These are phyloP conservation scores for Melanerpes formicivorus DNA, from an alignment of 2,113 vertebrate genomes.

Conservation along the genomic window DNA sequence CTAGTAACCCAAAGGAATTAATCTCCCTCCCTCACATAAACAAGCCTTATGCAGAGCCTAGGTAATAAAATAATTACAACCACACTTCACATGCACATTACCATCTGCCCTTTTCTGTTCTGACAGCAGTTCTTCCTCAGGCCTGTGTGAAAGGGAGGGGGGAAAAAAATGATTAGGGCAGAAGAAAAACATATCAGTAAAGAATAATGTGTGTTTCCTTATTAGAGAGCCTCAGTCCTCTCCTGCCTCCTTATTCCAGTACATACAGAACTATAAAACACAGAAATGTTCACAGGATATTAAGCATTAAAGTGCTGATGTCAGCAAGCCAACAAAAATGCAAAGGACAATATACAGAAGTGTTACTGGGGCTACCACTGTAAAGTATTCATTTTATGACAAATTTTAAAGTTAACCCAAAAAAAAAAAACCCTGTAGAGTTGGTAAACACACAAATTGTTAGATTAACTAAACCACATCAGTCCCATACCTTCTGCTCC, in stretches of 20 bases:
- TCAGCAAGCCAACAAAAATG: constrained; percentile 63
- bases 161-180: neutral
- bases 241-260: neutral
- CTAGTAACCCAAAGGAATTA: constrained; percentile 40
- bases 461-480: constrained; percentile 6
- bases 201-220: constrained; percentile 29
- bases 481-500: neutral
- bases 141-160: constrained; percentile 5
- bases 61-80: constrained; percentile 59
- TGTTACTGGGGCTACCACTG: neutral
- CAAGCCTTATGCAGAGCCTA: constrained; percentile 20
- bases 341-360: constrained; percentile 43
- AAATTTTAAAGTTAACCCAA: constrained; percentile 10
- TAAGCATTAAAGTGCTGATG: constrained; percentile 39
- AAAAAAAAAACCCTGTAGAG: neutral
- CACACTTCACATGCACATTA: constrained; percentile 20
- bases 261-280: constrained; percentile 38
- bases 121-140: constrained; percentile 24
- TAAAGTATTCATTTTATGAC: constrained; percentile 1
- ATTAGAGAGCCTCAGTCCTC: neutral
- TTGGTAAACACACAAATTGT: neutral
- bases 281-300: constrained; percentile 55
- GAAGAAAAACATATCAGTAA: constrained; percentile 40
- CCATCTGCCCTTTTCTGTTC: constrained; percentile 31
- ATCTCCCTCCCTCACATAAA: constrained; percentile 38